Conservation (phyloP, 2,888 invertebrate genomes). For the Sarcophaga variegata region DNA sequence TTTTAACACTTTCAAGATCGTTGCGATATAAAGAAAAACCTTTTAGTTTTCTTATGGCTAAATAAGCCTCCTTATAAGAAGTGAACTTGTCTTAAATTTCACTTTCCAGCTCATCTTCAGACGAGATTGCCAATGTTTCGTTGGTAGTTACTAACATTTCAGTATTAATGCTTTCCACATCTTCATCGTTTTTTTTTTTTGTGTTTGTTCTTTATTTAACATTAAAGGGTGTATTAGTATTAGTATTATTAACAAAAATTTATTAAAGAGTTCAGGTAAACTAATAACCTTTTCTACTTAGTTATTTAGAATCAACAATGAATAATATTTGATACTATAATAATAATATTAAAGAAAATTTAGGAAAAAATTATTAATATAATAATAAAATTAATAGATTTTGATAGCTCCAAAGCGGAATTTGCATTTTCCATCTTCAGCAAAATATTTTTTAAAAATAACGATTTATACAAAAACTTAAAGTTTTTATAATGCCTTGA, state of each 20-base stretch:
- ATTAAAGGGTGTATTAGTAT: no score
- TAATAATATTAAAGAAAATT: no score
- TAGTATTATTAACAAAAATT: not conserved
- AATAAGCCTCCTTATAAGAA: no score
- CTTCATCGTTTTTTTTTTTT: not conserved
- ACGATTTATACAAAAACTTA: not conserved
- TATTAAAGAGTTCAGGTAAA: conserved; percentile 5
- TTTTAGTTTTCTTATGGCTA: no score
- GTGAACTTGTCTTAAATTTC: no score
- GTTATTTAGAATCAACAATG: no score
- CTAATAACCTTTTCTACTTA: not conserved
- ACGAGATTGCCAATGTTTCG: not conserved
- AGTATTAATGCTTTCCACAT: not conserved
- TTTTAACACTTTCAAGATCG: not conserved
- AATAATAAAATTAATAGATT: no score
- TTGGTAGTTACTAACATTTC: not conserved
- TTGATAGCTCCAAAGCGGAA: no score
- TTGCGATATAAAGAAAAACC: not conserved
- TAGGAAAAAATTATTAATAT: no score
- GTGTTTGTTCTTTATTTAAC: no score
- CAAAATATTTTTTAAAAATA: conserved; percentile 14
- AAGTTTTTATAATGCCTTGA: conserved; percentile 23
- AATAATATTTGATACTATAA: no score
- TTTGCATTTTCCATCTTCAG: not conserved
- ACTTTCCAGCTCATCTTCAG: not conserved